Conservation (phyloP, 1,140 invertebrate genomes). For the Drosophila melanica region DNA sequence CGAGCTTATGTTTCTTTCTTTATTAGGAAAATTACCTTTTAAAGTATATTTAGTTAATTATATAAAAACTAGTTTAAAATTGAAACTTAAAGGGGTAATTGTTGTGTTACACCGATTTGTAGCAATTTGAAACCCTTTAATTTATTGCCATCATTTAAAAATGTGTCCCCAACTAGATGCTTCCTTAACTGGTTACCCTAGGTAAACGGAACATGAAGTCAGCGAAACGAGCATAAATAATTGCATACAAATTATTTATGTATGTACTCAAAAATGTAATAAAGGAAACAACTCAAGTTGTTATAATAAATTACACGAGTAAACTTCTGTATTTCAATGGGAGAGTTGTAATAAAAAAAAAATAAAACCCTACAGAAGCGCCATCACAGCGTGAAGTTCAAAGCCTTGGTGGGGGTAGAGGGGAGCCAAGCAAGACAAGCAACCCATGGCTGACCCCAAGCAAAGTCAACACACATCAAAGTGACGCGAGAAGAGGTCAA, state of each 20-base stretch:
- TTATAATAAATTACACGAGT: constrained; percentile 78
- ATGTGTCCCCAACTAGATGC: background rate
- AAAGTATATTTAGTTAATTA: no score
- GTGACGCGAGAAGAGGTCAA: constrained; percentile 73
- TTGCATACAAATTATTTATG: constrained; percentile 67
- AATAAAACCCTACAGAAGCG: constrained; percentile 22
- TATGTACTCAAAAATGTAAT: constrained; percentile 42
- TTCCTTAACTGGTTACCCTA: constrained; percentile 41
- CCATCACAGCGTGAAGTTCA: constrained; percentile 71
- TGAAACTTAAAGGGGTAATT: no score
- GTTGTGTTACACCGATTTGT: background rate
- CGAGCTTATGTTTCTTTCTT: no score
- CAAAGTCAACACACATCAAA: constrained; percentile 75
- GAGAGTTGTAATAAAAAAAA: constrained; percentile 7
- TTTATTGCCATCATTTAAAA: background rate
- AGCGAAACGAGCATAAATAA: constrained; percentile 61
- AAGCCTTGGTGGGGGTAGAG: constrained; percentile 39
- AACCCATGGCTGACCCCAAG: constrained; percentile 54
- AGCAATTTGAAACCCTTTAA: background rate
- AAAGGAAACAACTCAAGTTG: constrained; percentile 69
- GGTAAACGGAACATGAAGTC: constrained; percentile 63
- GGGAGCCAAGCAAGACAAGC: constrained; percentile 2
- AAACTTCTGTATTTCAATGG: constrained; percentile 35
- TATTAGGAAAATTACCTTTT: background rate
- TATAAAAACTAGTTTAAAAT: no score